Conservation (phyloP, 1,140 invertebrate genomes). For the Dinothrombium tinctorium region DNA sequence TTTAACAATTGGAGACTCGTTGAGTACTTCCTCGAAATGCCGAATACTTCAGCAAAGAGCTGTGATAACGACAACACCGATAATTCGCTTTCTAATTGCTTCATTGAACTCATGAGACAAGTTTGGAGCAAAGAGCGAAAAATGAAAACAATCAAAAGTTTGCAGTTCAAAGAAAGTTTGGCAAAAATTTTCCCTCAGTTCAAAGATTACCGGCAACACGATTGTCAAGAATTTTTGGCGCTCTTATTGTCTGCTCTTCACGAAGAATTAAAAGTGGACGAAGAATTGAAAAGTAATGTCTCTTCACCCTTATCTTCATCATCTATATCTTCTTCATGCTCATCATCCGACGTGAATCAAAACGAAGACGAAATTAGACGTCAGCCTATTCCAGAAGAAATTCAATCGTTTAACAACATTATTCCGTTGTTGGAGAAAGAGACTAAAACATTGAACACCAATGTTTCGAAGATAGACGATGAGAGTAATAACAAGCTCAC, state of each 20-base stretch:
- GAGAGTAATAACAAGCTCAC: no score
- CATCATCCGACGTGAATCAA: no score
- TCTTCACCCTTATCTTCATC: no score
- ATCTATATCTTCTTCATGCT: no score
- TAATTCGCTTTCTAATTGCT: neutral
- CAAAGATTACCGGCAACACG: conserved; percentile 28
- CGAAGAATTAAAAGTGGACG: conserved; percentile 35
- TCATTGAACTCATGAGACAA: neutral
- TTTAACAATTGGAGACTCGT: neutral
- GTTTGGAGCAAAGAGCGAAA: neutral
- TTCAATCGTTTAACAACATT: no score
- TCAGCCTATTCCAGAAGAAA: no score
- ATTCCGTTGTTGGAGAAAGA: no score
- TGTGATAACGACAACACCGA: neutral
- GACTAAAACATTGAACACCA: no score
- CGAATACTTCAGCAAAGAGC: neutral
- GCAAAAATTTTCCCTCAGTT: neutral
- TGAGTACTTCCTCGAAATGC: neutral
- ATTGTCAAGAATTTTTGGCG: conserved; percentile 47
- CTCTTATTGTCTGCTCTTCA: conserved; percentile 38
- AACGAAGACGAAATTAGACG: no score
- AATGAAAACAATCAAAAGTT: neutral
- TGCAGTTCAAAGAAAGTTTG: neutral
- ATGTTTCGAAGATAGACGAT: no score
- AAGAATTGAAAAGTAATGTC: no score